Percentiles rank a stretch among this genome's conserved stretches.
Evolutionary conservation across 2,113 vertebrate genomes (phyloP).

Genomic region (Cyphomyrus discorhynchus): DNA sequence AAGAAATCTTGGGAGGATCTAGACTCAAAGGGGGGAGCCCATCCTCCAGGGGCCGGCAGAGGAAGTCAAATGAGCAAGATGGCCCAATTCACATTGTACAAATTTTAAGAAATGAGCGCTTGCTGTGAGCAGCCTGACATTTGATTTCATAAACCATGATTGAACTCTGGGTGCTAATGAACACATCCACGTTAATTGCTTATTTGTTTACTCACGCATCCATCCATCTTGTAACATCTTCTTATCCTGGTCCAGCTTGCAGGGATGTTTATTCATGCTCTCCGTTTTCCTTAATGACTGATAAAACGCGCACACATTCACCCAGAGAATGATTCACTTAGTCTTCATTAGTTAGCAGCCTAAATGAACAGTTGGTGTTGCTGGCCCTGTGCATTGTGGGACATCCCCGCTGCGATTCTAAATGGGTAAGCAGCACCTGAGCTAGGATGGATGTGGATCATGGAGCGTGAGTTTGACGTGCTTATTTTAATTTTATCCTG

Average conservation of each 20-base stretch:
- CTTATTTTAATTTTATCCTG: not conserved
- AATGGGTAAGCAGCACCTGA: not conserved
- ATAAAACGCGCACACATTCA: not conserved
- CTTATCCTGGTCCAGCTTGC: not conserved
- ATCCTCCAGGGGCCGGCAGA: too few relatives aligned
- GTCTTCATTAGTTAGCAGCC: not conserved
- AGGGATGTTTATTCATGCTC: not conserved
- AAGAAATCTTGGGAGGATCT: not conserved
- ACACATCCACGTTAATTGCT: not conserved
- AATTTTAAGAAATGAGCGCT: not conserved
- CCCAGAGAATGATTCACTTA: not conserved
- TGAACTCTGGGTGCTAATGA: not conserved
- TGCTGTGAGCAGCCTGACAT: not conserved
- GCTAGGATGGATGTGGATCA: not conserved
- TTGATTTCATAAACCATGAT: not conserved
- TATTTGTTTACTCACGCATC: not conserved
- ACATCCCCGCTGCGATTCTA: not conserved
- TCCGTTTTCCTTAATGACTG: not conserved
- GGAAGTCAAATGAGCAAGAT: not conserved
- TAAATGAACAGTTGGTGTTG: slow-evolving; percentile 1
- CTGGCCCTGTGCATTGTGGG: not conserved
- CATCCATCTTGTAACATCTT: not conserved
- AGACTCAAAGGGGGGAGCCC: too few relatives aligned
- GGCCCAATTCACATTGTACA: not conserved
- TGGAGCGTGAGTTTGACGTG: not conserved